Base-by-base conservation (phyloP, 1,140 invertebrate species). In the Hylaeus volcanicus region DNA sequence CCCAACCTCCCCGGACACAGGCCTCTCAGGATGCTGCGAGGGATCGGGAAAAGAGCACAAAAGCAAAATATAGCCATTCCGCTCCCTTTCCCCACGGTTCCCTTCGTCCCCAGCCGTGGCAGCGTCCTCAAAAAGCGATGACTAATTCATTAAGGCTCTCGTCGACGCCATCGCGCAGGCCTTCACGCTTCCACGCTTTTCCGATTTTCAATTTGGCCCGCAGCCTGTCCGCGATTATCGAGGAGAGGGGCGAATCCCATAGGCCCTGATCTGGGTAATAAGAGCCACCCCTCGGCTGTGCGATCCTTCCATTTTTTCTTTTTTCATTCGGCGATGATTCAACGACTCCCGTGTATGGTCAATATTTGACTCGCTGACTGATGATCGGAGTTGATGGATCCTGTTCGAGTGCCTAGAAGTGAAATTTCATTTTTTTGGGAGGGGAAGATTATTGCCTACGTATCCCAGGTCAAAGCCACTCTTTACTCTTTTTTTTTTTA, bases 111-210 rank as follows among this genome's bases (percentile, higher is more conserved):
- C 8, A 4, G 1, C 48, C 11, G 8, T 51, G 45, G n/a, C 37
- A 72, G 48, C 61, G 61, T 58, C 68, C 79, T 80, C 77, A 77
- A 81, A 87, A 85, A 87, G 79, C 86, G 86, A 88, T 88, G 86
- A 88, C 86, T 88, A 88, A 88, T 88, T 88, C 86, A 88, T 88
- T 87, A 88, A 87, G 86, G 70, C 58, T 60, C 37, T 69, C 5
- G 60, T 61, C 51, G 58, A 26, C 63, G 53, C 66, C 37, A 53
- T 43, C 55, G 48, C 78, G 65, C 39, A 39, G 48, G 74, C 65
- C 68, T 82, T 82, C 76, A 82, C 81, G 81, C 80, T 73, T 79
- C 74, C 80, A 79, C 80, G 80, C 80, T 78, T 82, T 82, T 73
- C 81, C 76, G 76, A 79, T 79, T 82, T 82, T 82, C 81, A 82